Evolutionary conservation across 2,113 vertebrate genomes (phyloP).

Genomic region (Tringa solitaria): DNA sequence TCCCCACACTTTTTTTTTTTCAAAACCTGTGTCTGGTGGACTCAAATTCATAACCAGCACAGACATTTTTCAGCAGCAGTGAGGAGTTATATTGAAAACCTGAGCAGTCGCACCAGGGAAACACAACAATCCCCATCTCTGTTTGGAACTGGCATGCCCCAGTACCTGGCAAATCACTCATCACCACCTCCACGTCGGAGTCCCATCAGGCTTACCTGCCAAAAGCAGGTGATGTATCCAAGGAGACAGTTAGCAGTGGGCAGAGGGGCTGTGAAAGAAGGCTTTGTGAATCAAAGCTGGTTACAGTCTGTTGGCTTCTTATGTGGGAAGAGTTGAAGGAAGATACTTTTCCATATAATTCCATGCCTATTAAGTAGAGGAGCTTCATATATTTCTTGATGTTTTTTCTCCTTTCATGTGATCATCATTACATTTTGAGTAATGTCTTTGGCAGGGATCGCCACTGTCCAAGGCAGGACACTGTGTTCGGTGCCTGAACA

Average conservation of each 20-base stretch:
- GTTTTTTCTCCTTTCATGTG: neutral
- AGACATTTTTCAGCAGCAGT: neutral
- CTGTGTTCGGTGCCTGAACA: neutral
- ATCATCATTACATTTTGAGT: neutral
- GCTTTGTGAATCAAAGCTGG: neutral
- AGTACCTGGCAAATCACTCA: neutral
- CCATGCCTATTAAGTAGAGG: rapidly evolving
- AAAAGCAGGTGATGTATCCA: neutral
- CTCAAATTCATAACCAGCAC: neutral
- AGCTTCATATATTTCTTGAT: neutral
- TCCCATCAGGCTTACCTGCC: neutral
- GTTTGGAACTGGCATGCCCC: neutral
- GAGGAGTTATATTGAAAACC: neutral
- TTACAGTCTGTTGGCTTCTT: neutral
- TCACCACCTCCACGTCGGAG: neutral
- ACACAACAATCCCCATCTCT: neutral
- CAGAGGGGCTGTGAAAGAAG: neutral
- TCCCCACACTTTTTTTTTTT: neutral
- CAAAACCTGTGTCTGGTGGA: neutral
- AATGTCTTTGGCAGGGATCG: neutral
- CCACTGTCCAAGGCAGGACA: neutral
- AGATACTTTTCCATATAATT: neutral
- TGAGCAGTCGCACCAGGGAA: neutral
- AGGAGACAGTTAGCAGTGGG: neutral
- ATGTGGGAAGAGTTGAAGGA: neutral